A percentile compares a stretch with the other conserved stretches of the same genome.
Evolutionary conservation across 2,113 vertebrate species (phyloP).

Genomic region (Galbula dea): DNA sequence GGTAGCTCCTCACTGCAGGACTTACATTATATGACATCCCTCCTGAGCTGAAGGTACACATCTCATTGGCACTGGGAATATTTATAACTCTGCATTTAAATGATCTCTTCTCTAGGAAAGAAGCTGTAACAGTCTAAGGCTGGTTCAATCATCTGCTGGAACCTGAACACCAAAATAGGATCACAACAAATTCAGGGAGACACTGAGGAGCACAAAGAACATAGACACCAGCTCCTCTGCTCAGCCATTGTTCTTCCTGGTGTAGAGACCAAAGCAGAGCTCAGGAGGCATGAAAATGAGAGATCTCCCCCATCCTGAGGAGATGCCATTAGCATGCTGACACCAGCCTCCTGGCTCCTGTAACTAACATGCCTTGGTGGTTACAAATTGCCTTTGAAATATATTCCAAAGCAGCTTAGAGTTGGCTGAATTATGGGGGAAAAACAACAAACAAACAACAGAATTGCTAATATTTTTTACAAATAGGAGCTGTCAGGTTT

Average conservation of each 20-base stretch:
- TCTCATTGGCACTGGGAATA: background rate
- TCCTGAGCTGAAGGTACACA: background rate
- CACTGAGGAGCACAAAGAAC: background rate
- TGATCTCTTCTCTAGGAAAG: background rate
- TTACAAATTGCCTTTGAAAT: background rate
- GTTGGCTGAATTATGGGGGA: background rate
- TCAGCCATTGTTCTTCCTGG: background rate
- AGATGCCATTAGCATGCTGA: background rate
- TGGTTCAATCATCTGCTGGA: background rate
- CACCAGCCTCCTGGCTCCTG: background rate
- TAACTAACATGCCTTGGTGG: background rate
- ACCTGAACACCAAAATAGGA: background rate
- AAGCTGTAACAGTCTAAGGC: background rate
- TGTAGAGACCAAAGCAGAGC: rapidly evolving
- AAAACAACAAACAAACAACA: no score
- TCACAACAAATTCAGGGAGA: background rate
- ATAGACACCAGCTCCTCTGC: rapidly evolving
- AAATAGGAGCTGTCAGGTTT: conserved; percentile 26
- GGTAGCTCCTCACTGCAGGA: no score
- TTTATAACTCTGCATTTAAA: background rate
- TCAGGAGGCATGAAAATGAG: background rate
- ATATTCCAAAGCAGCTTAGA: background rate
- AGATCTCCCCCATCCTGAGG: background rate
- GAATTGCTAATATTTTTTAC: background rate
- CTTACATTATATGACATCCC: background rate